A percentile compares a stretch with the other conserved stretches of the same genome.
phyloP scores from a whole-genome alignment of 30 jellyfish, hydroid and myxozoan genomes.

The Aurelia aurita complex sp. Pacific region DNA sequence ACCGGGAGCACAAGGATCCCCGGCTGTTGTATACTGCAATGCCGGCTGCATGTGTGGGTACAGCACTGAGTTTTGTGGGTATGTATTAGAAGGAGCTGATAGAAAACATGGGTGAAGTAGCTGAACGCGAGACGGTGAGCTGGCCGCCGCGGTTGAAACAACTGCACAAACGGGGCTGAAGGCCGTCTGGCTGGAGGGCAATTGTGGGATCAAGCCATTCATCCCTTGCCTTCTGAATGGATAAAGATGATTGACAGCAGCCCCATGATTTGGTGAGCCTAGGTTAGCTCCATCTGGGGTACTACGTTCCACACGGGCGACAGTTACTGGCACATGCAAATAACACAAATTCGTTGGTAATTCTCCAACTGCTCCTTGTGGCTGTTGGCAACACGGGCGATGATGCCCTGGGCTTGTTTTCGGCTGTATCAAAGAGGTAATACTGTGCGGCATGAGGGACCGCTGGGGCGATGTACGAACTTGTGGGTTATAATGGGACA shows the following conservation, averaged over 20 bases:
- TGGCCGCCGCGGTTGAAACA: constrained; percentile 71
- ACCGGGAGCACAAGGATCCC: constrained; percentile 57
- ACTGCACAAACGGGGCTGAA: constrained; percentile 90
- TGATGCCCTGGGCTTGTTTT: constrained; percentile 61
- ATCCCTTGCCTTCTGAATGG: constrained; percentile 67
- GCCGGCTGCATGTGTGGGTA: constrained; percentile 71
- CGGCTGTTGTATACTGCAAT: constrained; percentile 12
- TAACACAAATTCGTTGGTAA: constrained; percentile 57
- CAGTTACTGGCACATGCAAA: constrained; percentile 72
- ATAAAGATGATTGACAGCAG: constrained; percentile 25
- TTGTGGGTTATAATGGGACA: constrained; percentile 13
- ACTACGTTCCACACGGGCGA: constrained; percentile 64
- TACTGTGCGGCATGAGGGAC: constrained; percentile 67
- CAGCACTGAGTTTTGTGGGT: constrained; percentile 68
- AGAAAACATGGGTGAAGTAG: constrained; percentile 83
- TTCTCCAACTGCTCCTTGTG: constrained; percentile 66
- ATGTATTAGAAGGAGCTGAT: constrained; percentile 68
- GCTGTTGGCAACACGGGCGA: constrained; percentile 68
- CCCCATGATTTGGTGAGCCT: constrained; percentile 42
- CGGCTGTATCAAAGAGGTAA: constrained; percentile 59
- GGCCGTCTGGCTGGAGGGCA: constrained; percentile 78
- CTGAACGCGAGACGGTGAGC: constrained; percentile 75
- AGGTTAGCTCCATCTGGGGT: constrained; percentile 39
- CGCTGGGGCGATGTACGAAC: constrained; percentile 59
- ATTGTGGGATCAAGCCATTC: constrained; percentile 52